Evolutionary conservation across 2,888 invertebrate species (phyloP), one percentile per base, ranked within the genome.

Genomic region (Aphelenchoides bicaudatus): DNA sequence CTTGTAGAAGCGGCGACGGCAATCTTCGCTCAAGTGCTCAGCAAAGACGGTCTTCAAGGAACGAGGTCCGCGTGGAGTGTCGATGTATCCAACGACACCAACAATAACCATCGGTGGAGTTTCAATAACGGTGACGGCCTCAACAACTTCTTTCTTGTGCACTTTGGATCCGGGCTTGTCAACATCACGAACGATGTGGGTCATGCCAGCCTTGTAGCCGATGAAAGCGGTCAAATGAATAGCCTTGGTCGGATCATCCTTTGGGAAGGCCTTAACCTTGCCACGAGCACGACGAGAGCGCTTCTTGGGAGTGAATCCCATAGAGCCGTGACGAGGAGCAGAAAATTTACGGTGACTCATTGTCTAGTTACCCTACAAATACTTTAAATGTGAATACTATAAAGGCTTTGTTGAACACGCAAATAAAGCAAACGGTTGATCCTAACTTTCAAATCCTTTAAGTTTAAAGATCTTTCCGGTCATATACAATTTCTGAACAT

Each of bases 201-300:
- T 94, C 98, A 98, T 99, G 81, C 98, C 98, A 80, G 98, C 96
- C 82, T 99, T 98, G 84, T 94, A 99, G 61, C 90, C 93, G 75
- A 98, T 86, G 81, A 98, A 98, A 48, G 94, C 91, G 1, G 98
- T 99, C 62, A 98, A 85, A 70, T 83, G 83, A 31, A 96, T 91
- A 39, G 98, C 96, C 82, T 96, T 96, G 77, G 85, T 87, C 29
- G 88, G 84, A 81, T 98, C 93, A 86, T 98, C 98, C 81, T 90
- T 94, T 30, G 98, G 98, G 86, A 96, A 99, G 56, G 96, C 91
- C 90, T 98, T 98, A 68, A 92, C 91, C 83, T 94, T 96, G 77
- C 98, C 98, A 84, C 94, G 89, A 85, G 93, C 93, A 80, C 93
- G 88, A 71, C 86, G 86, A 72, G 91, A 88, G 73, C 98, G 87